Conservation (phyloP, 2,797 vertebrate genomes). For the Oophaga sylvatica region DNA sequence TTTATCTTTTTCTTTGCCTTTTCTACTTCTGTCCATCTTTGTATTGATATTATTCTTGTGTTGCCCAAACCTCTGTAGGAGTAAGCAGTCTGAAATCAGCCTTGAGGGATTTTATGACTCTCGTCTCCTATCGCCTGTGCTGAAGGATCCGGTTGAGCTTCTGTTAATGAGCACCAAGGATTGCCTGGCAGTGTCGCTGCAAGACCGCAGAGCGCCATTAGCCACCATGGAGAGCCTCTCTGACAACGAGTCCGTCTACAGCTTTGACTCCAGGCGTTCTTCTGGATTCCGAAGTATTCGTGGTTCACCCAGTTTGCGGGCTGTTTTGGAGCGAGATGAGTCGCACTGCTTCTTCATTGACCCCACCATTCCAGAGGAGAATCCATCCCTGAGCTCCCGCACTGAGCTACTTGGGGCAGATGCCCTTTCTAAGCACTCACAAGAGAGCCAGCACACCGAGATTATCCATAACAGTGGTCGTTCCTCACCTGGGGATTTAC, state of each 20-base stretch:
- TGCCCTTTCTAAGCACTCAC: slow-evolving; percentile 81
- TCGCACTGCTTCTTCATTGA: slow-evolving; percentile 86
- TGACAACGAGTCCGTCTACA: slow-evolving; percentile 94
- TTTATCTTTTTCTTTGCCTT: background rate
- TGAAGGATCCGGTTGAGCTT: slow-evolving; percentile 85
- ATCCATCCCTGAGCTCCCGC: slow-evolving; percentile 95
- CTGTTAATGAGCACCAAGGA: slow-evolving; percentile 92
- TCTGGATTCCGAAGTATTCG: slow-evolving; percentile 89
- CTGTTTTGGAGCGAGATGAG: slow-evolving; percentile 84
- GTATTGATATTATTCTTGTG: slow-evolving; percentile 15
- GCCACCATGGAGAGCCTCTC: slow-evolving; percentile 98
- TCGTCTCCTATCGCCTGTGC: slow-evolving; percentile 77
- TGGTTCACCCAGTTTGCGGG: slow-evolving; percentile 91
- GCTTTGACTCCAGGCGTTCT: slow-evolving; percentile 94
- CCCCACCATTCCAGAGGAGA: slow-evolving; percentile 93
- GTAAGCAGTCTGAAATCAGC: slow-evolving; percentile 95
- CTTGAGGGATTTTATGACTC: slow-evolving; percentile 95
- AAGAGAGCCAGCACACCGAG: slow-evolving; percentile 78
- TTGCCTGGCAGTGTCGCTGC: slow-evolving; percentile 87
- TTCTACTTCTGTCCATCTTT: background rate
- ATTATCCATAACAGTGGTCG: slow-evolving; percentile 69
- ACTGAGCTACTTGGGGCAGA: slow-evolving; percentile 94
- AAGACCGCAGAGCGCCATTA: slow-evolving; percentile 90
- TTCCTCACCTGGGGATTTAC: slow-evolving; percentile 72
- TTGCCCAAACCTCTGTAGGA: slow-evolving; percentile 73